phyloP scores from a whole-genome alignment of 1,140 invertebrate genomes.

The Eciton burchellii region DNA sequence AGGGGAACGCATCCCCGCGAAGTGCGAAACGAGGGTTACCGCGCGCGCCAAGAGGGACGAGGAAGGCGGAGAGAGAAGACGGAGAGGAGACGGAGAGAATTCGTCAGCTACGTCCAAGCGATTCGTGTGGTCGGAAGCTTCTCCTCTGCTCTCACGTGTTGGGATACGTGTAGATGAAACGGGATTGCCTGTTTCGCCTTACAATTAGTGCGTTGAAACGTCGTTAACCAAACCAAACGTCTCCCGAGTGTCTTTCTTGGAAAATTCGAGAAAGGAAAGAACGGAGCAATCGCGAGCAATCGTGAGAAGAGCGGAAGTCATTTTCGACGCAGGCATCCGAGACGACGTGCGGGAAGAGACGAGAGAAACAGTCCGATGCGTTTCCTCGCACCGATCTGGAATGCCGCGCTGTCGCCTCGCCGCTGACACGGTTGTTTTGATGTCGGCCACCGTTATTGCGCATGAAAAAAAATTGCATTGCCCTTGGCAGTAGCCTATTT shows the following conservation, averaged over 20 bases:
- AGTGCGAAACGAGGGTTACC: constrained; percentile 14
- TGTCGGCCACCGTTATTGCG: constrained; percentile 79
- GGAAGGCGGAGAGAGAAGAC: constrained; percentile 51
- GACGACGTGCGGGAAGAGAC: neutral
- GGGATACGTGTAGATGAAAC: too few species aligned
- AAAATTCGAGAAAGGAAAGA: neutral
- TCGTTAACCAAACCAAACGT: neutral
- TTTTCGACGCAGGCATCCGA: neutral
- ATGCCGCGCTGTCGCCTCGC: constrained; percentile 48
- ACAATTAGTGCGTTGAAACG: too few species aligned
- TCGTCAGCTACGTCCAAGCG: constrained; percentile 45
- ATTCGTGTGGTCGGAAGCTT: constrained; percentile 12
- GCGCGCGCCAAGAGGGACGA: constrained; percentile 24
- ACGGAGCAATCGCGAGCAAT: neutral
- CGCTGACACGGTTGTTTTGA: constrained; percentile 70
- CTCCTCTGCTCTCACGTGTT: constrained; percentile 22
- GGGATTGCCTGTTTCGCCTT: too few species aligned
- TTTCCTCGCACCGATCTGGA: constrained; percentile 67
- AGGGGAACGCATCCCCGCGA: constrained; percentile 14
- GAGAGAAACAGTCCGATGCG: constrained; percentile 43
- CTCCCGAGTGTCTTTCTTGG: neutral
- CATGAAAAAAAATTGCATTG: constrained; percentile 83
- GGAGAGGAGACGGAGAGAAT: constrained; percentile 51
- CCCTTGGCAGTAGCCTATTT: constrained; percentile 83
- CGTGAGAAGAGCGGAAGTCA: constrained; percentile 22